Base-by-base conservation (phyloP, 2,888 invertebrate species). In the Chymomyza caudatula region DNA sequence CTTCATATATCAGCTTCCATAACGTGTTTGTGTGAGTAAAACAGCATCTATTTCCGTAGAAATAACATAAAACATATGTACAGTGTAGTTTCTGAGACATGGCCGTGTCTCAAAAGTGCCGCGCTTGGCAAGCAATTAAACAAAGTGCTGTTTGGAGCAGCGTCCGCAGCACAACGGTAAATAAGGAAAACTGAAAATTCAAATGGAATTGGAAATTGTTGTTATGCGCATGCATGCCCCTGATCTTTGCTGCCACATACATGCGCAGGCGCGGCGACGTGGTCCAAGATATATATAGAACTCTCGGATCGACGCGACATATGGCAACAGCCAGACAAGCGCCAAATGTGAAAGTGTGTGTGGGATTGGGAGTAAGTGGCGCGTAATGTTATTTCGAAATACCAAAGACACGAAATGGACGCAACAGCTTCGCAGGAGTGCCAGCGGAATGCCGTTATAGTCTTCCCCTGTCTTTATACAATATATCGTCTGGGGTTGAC, bases 381-480 rank as follows among this genome's bases (percentile, higher is more conserved):
- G 37, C 23, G 57, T 44, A 47, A 19, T 60, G 61, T 68, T 65
- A 65, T 68, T 49, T 63, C 66, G 67, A 71, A n/a, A n/a, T n/a
- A n/a, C n/a, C n/a, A n/a, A n/a, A n/a, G n/a, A n/a, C n/a, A n/a
- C n/a, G n/a, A n/a, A 67, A 74, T 68, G 73, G 68, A 76, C 63
- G 65, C 59, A 55, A 49, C 49, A 64, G 73, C 87, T 85, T 86
- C 86, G 88, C 88, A 87, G 86, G 86, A 87, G 88, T 78, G 81
- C 86, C 72, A 73, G 49, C 76, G 86, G 87, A 86, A 86, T 87
- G 85, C 64, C 11, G 29, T 2, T 56, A 63, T 55, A 65, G 63
- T 66, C 68, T 61, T 60, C 54, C 52, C 47, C 63, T 61, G 52
- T 42, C 25, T 20, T 3, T 4, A 4, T 20, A 13, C 51, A 44